Base-by-base conservation (phyloP, 1,140 invertebrate species). In the Anthonomus grandis region DNA sequence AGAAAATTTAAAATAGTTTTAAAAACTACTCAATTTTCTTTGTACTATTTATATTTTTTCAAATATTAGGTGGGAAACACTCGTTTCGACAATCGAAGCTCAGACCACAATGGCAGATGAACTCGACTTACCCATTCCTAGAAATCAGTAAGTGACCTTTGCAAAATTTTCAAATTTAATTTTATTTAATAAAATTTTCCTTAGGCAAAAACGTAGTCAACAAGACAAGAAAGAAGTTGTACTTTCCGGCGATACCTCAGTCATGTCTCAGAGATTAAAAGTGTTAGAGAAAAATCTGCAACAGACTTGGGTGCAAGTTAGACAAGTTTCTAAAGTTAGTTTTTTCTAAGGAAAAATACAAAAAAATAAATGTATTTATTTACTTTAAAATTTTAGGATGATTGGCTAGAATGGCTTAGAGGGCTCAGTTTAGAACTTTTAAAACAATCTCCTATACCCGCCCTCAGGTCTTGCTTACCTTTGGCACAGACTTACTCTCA, bases 381-480 rank as follows among this genome's bases (percentile, higher is more conserved):
- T 23, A 2, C 31, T 12, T 2, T 34, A 12, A 13, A 1, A 12
- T 34, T 34, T 34, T 37, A 63, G 73, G 97, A 99, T 64, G 97
- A 99, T 74, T 99, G 97, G 97, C 77, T 97, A 5, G 95, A 98
- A 75, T 99, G 96, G 97, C 72, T 98, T 6, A 79, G 90, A 39
- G 81, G 91, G 21, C 78, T 99, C 22, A 93, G 91, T 47, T 92
- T 96, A 60, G 94, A 94, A 52, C 78, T 99, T 9, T 78, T 99
- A 2, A 97, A 97, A 69, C 93, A 97, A 70, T 97, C 95, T 0
- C 93, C 95, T 4, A 96, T 94, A 13, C 91, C 94, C 13, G 92
- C 95, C 0, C 76, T 99, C 4, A 81, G 89, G 67, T 91, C 95
- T 0, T 98, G 95, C 70, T 86, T 90, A 72, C 87, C 90, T 17